Base-by-base conservation (phyloP, 2,888 invertebrate species). In the Axea sp. region DNA sequence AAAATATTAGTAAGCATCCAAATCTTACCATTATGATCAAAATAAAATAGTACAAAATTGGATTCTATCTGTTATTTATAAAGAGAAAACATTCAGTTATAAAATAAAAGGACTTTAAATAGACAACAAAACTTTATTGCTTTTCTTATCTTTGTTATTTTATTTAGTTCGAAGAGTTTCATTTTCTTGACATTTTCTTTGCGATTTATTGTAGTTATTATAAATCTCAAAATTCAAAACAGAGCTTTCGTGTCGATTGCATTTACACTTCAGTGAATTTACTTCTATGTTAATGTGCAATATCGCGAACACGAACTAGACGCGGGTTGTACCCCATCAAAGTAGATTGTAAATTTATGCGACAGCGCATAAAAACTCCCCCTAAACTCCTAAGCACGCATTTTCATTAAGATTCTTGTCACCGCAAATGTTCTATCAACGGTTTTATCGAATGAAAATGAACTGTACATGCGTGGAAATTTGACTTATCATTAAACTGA, bases 351-450 rank as follows among this genome's bases (percentile, higher is more conserved):
- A 67, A 67, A 67, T 49, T 67, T 35, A 59, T 51, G 43, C 67
- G 26, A 57, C 67, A 30, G 26, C 47, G 41, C 51, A 51, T 51
- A 59, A 68, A 68, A 68, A 68, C 6, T 33, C 17, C 2, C 51
- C 41, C 17, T 19, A 41, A 39, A 55, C 3, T 26, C n/a, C 14
- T 28, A 28, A 35, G 8, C 60, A 45, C 30, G 59, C 45, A 53
- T 53, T 69, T 60, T 62, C 55, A 62, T 55, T 62, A 55, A 55
- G 45, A 62, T 62, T 53, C 41, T 62, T 62, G 47, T 55, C 55
- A 49, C 33, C 49, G 19, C 59, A 26, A 55, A 43, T 51, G 30
- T 33, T 33, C 14, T 43, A 68, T 59, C 39, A 31, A 22, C 6
- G 9, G n/a, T 60, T 45, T 43, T 17, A 3, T 33, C 14, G 26